Evolutionary conservation across 92 coral and sea anemone species (phyloP).

Genomic region (Phenganax stokvisi): DNA sequence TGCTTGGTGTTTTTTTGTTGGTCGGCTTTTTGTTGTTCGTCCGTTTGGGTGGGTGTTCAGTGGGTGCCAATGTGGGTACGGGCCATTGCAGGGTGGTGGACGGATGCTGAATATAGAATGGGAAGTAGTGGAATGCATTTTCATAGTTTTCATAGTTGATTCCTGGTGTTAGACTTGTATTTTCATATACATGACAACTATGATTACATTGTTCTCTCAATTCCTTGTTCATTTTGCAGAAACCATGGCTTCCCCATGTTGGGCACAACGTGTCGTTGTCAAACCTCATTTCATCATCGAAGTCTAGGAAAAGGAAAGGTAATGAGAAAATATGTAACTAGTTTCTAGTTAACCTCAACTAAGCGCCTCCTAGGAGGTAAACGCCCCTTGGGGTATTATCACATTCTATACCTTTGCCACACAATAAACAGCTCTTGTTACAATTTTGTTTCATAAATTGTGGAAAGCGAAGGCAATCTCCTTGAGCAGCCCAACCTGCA

Average conservation of each 20-base stretch:
- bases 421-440: constrained; percentile 28
- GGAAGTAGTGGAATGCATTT: constrained; percentile 1
- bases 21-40: no score
- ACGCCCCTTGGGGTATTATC: background rate
- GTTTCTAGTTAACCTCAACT: background rate
- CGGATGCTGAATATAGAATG: constrained; percentile 10
- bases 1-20: no score
- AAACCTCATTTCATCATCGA: background rate
- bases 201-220: constrained; percentile 10
- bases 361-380: background rate
- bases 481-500: constrained; percentile 24
- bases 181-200: constrained; percentile 21
- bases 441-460: constrained; percentile 31
- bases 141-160: background rate
- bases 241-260: constrained; percentile 25
- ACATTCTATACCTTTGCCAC: constrained; percentile 15
- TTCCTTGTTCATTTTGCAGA: background rate
- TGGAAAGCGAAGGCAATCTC: constrained; percentile 23
- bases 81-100: background rate
- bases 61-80: constrained; percentile 20
- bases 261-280: constrained; percentile 29
- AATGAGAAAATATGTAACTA: background rate
- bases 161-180: background rate
- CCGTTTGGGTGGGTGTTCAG: constrained; percentile 1
- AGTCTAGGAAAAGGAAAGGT: background rate